phyloP scores from a whole-genome alignment of 2,113 vertebrate species.

The Nothocercus nigrocapillus region DNA sequence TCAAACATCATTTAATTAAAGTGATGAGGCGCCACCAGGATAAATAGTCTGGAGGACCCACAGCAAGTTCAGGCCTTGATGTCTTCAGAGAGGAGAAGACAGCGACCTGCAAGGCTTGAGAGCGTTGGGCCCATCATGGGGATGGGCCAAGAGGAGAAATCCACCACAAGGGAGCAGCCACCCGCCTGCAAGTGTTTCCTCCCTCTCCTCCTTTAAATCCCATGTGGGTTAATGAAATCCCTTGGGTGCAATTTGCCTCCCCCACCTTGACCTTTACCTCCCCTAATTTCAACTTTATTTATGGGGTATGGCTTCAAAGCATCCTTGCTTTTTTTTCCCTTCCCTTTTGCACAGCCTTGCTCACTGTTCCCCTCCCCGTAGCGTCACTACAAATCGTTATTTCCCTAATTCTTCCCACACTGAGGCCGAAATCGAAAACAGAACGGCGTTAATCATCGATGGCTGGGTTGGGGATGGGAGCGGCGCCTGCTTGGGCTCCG shows the following conservation, averaged over 20 bases:
- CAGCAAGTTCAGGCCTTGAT: neutral
- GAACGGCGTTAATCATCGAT: neutral
- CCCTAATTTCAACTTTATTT: neutral
- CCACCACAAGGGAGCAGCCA: fast-evolving
- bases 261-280: neutral
- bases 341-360: neutral
- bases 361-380: fast-evolving
- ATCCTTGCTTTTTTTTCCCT: fast-evolving
- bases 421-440: constrained; percentile 5
- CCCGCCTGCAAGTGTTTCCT: too few species aligned
- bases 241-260: fast-evolving
- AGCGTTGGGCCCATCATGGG: neutral
- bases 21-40: neutral
- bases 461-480: neutral
- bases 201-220: neutral
- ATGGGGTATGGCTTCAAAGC: neutral
- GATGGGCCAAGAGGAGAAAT: neutral
- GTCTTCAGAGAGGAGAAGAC: neutral
- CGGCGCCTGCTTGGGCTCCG: neutral
- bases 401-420: neutral
- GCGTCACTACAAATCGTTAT: fast-evolving
- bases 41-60: neutral
- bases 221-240: neutral
- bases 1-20: neutral
- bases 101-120: neutral